Base-by-base conservation (phyloP, 1,140 invertebrate genomes). In the Dryas iulia region DNA sequence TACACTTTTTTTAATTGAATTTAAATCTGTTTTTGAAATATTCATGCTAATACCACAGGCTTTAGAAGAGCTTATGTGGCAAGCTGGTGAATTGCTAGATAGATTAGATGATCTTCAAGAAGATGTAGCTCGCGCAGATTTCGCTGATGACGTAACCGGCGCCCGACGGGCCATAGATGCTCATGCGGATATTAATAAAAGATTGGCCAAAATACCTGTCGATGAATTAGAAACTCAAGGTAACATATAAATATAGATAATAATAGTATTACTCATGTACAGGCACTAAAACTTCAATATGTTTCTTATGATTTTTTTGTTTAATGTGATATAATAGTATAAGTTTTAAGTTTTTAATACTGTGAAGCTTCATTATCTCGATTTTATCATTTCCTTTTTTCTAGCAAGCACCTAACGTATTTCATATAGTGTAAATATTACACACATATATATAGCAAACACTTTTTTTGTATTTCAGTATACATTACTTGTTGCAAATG, bases 41-140 rank as follows among this genome's bases (percentile, higher is more conserved):
- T 21, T 33, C 21, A 8, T 30, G n/a, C 31, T 35, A 47, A 18
- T 21, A 8, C 7, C 8, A 47, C 14, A 92, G 91, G 97, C 97
- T 59, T 94, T 99, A 67, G 98, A 99, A 92, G 97, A 98, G 84
- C 98, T 99, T 86, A 95, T 97, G 62, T 98, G 97, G 97, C 97
- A 98, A 93, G 96, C 97, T 1, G 95, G 96, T 25, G 98, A 99
- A 86, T 93, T 99, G 67, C 93, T 98, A 33, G 97, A 98, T 86
- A 94, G 97, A 61, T 93, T 99, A 47, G 98, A 99, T 80, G 97
- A 98, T 85, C 92, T 97, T 53, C 96, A 98, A 82, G 97, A 98
- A 87, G 97, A 98, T 87, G 93, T 99, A 14, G 96, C 96, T 63
- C 94, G 97, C 62, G 97, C 96, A 82, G 97, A 98, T 83, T 97